phyloP scores from a whole-genome alignment of 2,797 vertebrate genomes.

The Allobates femoralis region DNA sequence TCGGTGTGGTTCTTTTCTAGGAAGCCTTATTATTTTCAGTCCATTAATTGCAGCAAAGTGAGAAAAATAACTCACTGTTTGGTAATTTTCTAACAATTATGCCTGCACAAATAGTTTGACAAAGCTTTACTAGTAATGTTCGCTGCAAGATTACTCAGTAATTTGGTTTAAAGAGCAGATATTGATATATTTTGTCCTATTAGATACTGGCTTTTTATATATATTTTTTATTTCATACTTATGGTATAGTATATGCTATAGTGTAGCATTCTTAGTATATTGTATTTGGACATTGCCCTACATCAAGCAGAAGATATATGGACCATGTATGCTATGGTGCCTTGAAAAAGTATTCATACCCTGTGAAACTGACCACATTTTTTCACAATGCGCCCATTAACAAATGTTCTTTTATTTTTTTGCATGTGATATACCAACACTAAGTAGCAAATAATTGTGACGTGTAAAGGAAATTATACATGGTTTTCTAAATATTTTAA shows the following conservation, averaged over 20 bases:
- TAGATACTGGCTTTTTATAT: not conserved
- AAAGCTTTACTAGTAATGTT: not conserved
- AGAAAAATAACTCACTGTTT: slow-evolving; percentile 1
- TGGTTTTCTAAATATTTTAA: too few species aligned
- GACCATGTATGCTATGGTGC: too few species aligned
- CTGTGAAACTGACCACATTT: too few species aligned
- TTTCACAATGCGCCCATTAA: too few species aligned
- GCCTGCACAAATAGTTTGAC: not conserved
- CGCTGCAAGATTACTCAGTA: not conserved
- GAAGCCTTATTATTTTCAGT: not conserved
- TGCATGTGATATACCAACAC: too few species aligned
- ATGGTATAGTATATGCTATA: not conserved
- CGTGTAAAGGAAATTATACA: too few species aligned
- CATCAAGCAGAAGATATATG: too few species aligned
- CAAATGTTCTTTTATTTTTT: too few species aligned
- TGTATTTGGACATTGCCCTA: too few species aligned
- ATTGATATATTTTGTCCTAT: not conserved
- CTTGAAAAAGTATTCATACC: too few species aligned
- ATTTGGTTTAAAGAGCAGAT: not conserved
- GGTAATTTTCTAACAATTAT: not conserved
- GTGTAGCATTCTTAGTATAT: not conserved
- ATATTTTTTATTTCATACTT: not conserved
- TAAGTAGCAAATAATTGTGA: too few species aligned
- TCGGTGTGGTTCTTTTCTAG: not conserved
- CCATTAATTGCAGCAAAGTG: not conserved